Base-by-base conservation (phyloP, 1,140 invertebrate genomes). In the Micrasema minimum region DNA sequence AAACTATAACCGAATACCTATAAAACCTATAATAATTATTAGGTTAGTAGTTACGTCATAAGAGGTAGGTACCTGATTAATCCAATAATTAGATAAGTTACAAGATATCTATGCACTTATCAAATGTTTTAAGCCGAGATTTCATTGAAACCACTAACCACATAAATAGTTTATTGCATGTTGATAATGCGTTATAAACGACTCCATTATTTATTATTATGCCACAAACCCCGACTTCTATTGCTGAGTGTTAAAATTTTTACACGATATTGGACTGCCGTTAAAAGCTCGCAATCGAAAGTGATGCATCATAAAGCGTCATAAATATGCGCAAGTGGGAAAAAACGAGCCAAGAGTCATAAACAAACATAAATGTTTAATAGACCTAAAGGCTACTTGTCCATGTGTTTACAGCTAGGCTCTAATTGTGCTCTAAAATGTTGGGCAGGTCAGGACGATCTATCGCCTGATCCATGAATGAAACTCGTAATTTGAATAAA, bases 391-490 rank as follows among this genome's bases (percentile, higher is more conserved):
- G 35, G 43, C 50, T 43, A 74, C 67, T 66, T 70, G 64, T 41
- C 57, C 68, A 45, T 66, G 26, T 45, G 37, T 65, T 71, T 67
- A 62, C 72, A 46, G 48, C 73, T 68, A 65, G 73, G 31, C 69
- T 71, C 73, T 75, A 75, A 75, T 75, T 75, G 51, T 65, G 20
- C 43, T 64, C 51, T 57, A 59, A 48, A 53, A 26, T 26, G 69
- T 75, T 72, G 53, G 46, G 26, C 59, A 71, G 72, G 72, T 74
- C 72, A 66, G 16, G 72, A 38, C 2, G 51, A 16, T 59, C 65
- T 61, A 69, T 74, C 65, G 69, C 61, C 62, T 45, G 55, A 2
- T 72, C 65, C 68, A 72, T 75, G 73, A 75, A 75, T 72, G 73
- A 72, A 75, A 66, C 61, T 55, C 72, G 62, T 50, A 38, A 41